Evolutionary conservation across 2,113 vertebrate genomes (phyloP), one percentile per base, ranked within the genome.

Genomic region (Colaptes auratus): DNA sequence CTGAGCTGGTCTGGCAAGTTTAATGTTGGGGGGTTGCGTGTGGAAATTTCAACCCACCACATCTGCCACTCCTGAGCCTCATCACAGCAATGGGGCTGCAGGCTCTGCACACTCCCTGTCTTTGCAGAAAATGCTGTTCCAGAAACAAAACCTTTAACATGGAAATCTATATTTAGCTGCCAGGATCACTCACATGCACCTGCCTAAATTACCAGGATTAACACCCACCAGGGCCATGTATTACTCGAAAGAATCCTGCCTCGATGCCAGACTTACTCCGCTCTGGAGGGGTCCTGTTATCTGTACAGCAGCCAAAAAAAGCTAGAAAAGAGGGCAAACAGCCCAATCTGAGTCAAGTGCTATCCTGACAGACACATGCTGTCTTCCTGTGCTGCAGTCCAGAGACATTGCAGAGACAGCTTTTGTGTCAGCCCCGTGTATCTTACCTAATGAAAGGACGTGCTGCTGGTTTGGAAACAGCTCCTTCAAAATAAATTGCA

Each of bases 181-280:
- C 61, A 81, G 48, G 14, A 75, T 71, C 76, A 30, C 64, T 67
- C 4, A 1, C 30, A 46, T 14, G 15, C 79, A 86, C 73, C 85
- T 90, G 85, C 65, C 85, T 56, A 39, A 81, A 86, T 58, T 15
- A 33, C 64, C 67, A 78, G 82, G 53, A 86, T 92, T 84, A 88
- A 90, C 23, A 86, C 70, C 61, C 73, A 75, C 58, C 11, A 69
- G 56, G 69, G 64, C 61, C 2, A 4, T 10, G 53, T 27, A 46
- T 81, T 91, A 92, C 90, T 95, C 33, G 35, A 91, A 92, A 94
- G 90, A 95, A 90, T 91, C 80, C 88, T 59, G 61, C 70, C 56
- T 93, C 7, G 2, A 21, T 83, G 79, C 76, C 91, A 95, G 88
- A 77, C 66, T 81, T 95, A 39, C 82, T 83, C 53, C 0, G 30